phyloP scores from a whole-genome alignment of 2,797 vertebrate genomes.

The Epinephelus awoara region DNA sequence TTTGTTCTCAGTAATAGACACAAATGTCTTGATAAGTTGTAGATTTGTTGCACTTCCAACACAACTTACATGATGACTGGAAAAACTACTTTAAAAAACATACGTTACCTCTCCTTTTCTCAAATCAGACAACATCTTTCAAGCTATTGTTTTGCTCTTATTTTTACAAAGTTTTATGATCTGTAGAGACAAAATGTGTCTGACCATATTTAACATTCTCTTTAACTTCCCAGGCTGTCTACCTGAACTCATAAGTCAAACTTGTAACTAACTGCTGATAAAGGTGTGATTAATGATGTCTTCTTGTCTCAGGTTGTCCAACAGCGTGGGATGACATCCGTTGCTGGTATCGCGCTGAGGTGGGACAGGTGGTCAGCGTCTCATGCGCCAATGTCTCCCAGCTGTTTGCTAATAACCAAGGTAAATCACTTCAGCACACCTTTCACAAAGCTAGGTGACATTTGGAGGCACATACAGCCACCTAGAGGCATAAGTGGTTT shows the following conservation, averaged over 20 bases:
- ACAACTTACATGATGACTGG: no score
- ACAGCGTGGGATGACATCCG: constrained; percentile 81
- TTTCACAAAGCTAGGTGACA: not conserved
- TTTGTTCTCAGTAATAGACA: no score
- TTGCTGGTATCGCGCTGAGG: constrained; percentile 81
- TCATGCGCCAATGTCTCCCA: constrained; percentile 82
- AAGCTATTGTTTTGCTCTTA: no score
- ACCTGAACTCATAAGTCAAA: not conserved
- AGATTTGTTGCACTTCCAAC: not conserved
- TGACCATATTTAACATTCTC: not conserved
- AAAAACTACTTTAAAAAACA: no score
- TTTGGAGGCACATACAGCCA: constrained; percentile 3
- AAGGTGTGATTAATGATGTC: constrained; percentile 1
- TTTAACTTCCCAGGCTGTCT: not conserved
- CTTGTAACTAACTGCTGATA: not conserved
- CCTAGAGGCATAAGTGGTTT: not conserved
- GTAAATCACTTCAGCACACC: constrained; percentile 61
- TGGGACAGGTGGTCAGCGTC: constrained; percentile 81
- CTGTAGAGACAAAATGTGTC: not conserved
- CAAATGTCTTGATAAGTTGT: not conserved
- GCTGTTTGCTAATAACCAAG: constrained; percentile 80
- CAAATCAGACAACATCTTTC: not conserved
- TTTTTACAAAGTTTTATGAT: not conserved
- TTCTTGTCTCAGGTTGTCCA: constrained; percentile 76
- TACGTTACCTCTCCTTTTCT: not conserved